Base-by-base conservation (phyloP, 2,113 vertebrate genomes). In the Dendrocopos noguchii region DNA sequence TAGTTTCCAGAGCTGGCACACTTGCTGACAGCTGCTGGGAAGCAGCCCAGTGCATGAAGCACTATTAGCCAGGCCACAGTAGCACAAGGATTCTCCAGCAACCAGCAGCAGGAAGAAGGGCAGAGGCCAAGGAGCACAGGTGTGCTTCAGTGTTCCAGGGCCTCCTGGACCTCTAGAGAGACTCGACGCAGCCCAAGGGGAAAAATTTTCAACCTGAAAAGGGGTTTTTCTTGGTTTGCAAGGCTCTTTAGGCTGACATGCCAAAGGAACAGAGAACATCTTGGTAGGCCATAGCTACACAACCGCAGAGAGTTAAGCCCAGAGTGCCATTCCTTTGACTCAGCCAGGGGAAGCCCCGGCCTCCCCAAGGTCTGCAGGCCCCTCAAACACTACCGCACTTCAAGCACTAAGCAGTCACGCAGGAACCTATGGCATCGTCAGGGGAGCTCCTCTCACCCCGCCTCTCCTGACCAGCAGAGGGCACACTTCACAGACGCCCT, bases 81-180 rank as follows among this genome's bases (percentile, higher is more conserved):
- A 17, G 4, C 57, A 20, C 29, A 28, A 7, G 13, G 42, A 27
- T 39, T 12, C 75, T 39, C 39, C 29, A 10, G 31, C 0, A 5
- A 17, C 22, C 3, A 0, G 22, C 13, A 6, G n/a, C 2, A 0
- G n/a, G 19, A 19, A 0, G 9, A 8, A 8, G 31, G 39, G 18
- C 29, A 28, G 6, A n/a, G 10, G 21, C 8, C 9, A 3, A 0
- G 25, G 2, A 24, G 29, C 0, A 2, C 3, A 12, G 14, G 15
- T 2, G 27, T 1, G 0, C 6, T 5, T 27, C 15, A 10, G 57
- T 0, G 3, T 25, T 2, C 3, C 0, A 10, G 25, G 25, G 28
- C 46, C 29, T 34, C 31, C 15, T 0, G 0, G 9, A 7, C 9
- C 7, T 31, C 22, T 0, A 15, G 13, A 2, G 29, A 52, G 16